A percentile compares a stretch with the other conserved stretches of the same genome.
These are phyloP conservation scores for Eospalax fontanierii DNA, from an alignment of 2,797 vertebrate genomes.

Conservation along the genomic window DNA sequence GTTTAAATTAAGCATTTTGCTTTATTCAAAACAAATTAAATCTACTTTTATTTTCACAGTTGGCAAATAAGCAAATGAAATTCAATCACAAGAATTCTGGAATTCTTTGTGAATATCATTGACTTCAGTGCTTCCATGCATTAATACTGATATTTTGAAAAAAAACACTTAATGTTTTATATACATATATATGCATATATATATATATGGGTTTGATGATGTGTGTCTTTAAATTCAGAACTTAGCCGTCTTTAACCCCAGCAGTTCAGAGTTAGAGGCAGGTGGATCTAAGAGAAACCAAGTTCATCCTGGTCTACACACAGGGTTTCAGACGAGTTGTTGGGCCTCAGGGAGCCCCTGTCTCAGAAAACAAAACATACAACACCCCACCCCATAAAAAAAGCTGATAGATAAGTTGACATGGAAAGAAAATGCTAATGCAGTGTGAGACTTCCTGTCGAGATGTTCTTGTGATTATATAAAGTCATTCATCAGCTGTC, in stretches of 20 bases:
- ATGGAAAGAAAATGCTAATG: neutral
- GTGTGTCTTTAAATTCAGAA: no score
- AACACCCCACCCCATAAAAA: neutral
- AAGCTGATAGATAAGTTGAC: neutral
- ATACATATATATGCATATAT: no score
- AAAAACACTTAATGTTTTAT: no score
- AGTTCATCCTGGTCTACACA: no score
- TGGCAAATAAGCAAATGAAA: neutral
- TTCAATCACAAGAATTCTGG: neutral
- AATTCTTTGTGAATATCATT: neutral
- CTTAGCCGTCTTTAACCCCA: no score
- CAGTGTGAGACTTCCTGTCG: neutral
- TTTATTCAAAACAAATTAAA: slow-evolving; percentile 33
- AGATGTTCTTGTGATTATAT: neutral
- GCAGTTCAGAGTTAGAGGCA: no score
- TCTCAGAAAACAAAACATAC: no score
- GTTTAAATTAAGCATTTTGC: neutral
- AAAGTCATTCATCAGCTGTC: neutral
- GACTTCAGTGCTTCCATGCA: neutral
- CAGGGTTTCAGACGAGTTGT: no score
- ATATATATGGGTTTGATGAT: no score
- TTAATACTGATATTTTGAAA: no score
- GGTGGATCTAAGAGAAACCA: no score
- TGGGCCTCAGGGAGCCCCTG: no score
- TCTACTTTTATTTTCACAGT: neutral